These are phyloP conservation scores for Eospalax fontanierii DNA, from an alignment of 2,797 vertebrate species.

Conservation along the genomic window DNA sequence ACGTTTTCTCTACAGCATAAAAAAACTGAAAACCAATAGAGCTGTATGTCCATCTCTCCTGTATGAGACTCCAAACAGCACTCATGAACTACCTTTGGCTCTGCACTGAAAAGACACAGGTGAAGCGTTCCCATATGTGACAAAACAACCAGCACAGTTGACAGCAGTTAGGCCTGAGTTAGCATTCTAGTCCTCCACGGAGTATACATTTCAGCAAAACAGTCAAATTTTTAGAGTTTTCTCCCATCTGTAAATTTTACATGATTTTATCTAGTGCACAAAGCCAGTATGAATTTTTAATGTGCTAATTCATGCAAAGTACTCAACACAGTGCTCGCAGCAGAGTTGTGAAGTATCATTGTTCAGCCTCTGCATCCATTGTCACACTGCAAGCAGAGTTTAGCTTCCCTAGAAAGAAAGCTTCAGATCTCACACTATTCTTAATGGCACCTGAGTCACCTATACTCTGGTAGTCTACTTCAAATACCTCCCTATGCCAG, in stretches of 20 bases:
- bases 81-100: neutral
- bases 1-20: neutral
- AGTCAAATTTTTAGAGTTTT: neutral
- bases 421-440: neutral
- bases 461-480: neutral
- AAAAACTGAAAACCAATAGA: neutral
- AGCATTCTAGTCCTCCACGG: neutral
- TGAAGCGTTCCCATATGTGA: neutral
- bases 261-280: neutral
- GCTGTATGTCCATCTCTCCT: neutral
- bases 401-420: neutral
- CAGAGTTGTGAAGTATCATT: neutral
- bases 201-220: neutral
- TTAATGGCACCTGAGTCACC: neutral
- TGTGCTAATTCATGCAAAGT: conserved; percentile 5
- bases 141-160: neutral
- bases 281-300: neutral
- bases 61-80: neutral
- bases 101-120: neutral
- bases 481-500: too few relatives aligned
- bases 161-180: neutral
- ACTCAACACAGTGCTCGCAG: neutral
- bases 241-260: neutral
- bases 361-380: neutral
- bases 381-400: neutral